Percentiles rank a stretch among this genome's conserved stretches.
Evolutionary conservation across 2,113 vertebrate species (phyloP).

Genomic region (human): DNA sequence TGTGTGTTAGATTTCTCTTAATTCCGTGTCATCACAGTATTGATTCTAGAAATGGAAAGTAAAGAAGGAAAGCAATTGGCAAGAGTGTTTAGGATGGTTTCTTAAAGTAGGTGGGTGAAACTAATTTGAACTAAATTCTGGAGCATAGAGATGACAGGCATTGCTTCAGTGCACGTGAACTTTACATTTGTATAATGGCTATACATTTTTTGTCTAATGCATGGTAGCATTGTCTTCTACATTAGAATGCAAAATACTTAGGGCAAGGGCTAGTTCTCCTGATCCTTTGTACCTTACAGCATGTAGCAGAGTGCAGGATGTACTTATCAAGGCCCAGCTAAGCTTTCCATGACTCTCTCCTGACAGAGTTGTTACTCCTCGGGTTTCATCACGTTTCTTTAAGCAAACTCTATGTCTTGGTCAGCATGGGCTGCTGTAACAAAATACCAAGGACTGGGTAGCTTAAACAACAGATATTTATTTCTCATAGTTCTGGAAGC

Average conservation of each 20-base stretch:
- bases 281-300: neutral
- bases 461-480: neutral
- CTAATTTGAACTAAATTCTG: neutral
- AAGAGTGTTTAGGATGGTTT: neutral
- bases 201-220: neutral
- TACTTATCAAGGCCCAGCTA: neutral
- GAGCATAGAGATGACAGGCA: neutral
- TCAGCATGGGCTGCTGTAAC: neutral
- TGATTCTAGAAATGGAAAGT: neutral
- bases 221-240: neutral
- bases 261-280: neutral
- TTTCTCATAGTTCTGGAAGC: neutral
- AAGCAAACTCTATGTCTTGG: neutral
- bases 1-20: neutral
- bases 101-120: neutral
- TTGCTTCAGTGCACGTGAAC: neutral
- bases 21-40: neutral
- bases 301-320: neutral
- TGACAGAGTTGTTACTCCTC: neutral
- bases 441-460: neutral
- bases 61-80: neutral
- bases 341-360: neutral
- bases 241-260: neutral
- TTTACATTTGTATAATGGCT: neutral
- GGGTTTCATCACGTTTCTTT: neutral